A percentile compares a stretch with the other conserved stretches of the same genome.
These are phyloP conservation scores for Spodoptera litura DNA, from an alignment of 1,140 invertebrate genomes.

Conservation along the genomic window DNA sequence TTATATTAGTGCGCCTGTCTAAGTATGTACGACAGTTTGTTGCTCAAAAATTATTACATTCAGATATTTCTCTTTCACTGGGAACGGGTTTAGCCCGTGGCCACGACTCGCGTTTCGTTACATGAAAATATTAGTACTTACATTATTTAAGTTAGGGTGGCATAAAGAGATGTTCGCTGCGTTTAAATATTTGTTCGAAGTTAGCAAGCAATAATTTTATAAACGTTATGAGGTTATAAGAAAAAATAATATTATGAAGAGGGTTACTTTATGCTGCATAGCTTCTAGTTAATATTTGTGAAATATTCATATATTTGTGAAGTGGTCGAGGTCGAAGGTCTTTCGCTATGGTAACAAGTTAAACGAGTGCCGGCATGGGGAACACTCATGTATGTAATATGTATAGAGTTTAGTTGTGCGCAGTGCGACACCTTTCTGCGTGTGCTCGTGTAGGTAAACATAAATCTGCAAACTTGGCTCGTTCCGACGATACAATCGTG, in stretches of 20 bases:
- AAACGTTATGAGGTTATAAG: background rate
- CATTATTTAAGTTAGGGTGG: conserved; percentile 4
- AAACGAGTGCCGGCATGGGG: background rate
- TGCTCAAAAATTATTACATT: conserved; percentile 23
- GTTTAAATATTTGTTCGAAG: conserved; percentile 25
- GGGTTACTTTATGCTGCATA: background rate
- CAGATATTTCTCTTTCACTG: conserved; percentile 21
- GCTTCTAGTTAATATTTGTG: background rate
- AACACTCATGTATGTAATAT: background rate
- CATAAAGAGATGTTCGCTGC: conserved; percentile 4
- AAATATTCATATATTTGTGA: background rate
- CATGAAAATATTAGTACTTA: conserved; percentile 23
- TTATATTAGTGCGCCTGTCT: conserved; percentile 20
- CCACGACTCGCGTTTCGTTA: conserved; percentile 8
- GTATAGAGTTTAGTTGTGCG: conserved; percentile 32
- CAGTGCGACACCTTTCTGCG: conserved; percentile 46
- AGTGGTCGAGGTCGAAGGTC: background rate
- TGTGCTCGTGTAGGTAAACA: conserved; percentile 64
- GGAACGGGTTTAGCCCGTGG: conserved; percentile 21
- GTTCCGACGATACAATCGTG: conserved; percentile 76
- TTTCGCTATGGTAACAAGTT: background rate
- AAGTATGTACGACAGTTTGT: conserved; percentile 24
- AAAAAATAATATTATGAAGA: background rate
- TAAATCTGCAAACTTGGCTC: conserved; percentile 70
- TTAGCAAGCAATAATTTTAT: background rate